Conservation (phyloP, 2,113 vertebrate genomes). For the Macaca nemestrina region DNA sequence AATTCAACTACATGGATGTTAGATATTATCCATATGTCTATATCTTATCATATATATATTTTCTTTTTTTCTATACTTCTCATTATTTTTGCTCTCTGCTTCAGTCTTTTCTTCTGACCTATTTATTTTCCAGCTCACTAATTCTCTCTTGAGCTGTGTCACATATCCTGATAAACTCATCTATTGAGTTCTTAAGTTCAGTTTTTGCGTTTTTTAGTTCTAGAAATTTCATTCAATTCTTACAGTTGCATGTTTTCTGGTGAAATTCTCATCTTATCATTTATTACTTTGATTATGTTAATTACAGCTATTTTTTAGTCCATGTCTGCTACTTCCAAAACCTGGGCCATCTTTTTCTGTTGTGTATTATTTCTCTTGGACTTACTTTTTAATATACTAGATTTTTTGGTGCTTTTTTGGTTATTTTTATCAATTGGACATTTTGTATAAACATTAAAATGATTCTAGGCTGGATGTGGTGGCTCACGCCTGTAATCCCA, state of each 20-base stretch:
- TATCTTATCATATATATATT: background rate
- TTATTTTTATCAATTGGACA: background rate
- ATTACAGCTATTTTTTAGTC: background rate
- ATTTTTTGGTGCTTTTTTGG: too few species aligned
- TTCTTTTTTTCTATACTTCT: background rate
- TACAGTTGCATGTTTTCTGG: background rate
- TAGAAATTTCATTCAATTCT: constrained; percentile 1
- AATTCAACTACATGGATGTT: background rate
- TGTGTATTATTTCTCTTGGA: background rate
- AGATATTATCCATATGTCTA: background rate
- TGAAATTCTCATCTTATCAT: background rate
- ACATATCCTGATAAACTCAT: background rate
- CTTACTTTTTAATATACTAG: background rate
- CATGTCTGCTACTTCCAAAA: background rate
- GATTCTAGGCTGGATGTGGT: background rate
- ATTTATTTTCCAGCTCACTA: constrained; percentile 19
- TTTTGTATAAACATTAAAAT: constrained; percentile 5
- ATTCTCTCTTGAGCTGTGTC: background rate
- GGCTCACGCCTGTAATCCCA: too few species aligned
- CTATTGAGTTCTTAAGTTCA: background rate
- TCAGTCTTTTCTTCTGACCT: background rate
- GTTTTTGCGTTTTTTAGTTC: background rate
- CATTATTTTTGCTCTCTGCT: background rate
- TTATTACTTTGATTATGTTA: constrained; percentile 7
- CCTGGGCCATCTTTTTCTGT: background rate